These are phyloP conservation scores for Eudemis profundana DNA, from an alignment of 2,888 invertebrate genomes.

Conservation along the genomic window DNA sequence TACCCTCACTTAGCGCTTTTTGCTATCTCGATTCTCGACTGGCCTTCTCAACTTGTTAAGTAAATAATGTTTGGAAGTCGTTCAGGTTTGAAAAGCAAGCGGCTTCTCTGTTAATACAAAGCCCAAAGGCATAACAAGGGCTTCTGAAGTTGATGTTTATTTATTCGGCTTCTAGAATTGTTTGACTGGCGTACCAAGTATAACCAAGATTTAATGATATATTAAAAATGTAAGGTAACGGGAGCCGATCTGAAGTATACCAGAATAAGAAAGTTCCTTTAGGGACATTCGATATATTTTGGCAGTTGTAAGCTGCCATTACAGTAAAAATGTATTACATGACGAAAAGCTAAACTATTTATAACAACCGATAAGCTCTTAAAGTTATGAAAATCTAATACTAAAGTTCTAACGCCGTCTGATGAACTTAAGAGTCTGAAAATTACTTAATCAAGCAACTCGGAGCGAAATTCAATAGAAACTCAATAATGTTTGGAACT, in stretches of 20 bases:
- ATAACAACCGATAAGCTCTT: background rate
- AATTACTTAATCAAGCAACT: conserved; percentile 27
- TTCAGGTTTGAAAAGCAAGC: background rate
- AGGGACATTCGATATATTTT: no score
- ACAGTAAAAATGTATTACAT: no score
- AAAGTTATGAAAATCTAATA: conserved; percentile 12
- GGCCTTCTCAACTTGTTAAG: background rate
- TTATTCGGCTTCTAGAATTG: background rate
- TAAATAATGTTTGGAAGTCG: background rate
- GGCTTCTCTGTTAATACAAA: background rate
- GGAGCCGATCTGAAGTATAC: no score
- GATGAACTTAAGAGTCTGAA: background rate
- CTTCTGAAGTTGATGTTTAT: background rate
- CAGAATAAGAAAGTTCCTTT: no score
- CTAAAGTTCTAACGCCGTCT: conserved; percentile 5
- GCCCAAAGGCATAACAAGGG: background rate
- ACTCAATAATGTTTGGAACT: conserved; percentile 30
- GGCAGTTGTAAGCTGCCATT: no score
- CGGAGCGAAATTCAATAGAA: conserved; percentile 8
- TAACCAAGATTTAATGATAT: no score
- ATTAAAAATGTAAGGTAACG: no score
- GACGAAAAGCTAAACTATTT: no score
- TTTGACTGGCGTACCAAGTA: no score
- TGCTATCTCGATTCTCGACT: conserved; percentile 3
- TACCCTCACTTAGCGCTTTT: conserved; percentile 19